Percentiles rank a stretch among this genome's conserved stretches.
phyloP scores from a whole-genome alignment of 2,888 invertebrate species.

The Metellina segmentata region DNA sequence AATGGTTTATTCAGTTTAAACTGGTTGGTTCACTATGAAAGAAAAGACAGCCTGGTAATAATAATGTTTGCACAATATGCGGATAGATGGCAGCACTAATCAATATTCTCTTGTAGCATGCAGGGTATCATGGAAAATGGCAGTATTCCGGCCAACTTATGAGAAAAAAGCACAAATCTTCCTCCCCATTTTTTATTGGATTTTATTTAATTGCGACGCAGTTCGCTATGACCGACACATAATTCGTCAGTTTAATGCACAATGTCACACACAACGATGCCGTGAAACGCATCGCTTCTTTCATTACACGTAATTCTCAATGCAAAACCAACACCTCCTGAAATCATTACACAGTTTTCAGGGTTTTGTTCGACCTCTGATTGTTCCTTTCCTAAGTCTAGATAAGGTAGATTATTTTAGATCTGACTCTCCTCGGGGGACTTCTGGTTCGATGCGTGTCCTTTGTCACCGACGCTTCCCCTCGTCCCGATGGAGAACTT shows the following conservation, averaged over 20 bases:
- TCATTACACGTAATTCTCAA: neutral
- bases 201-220: neutral
- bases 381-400: no score
- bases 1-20: no score
- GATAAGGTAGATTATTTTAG: conserved; percentile 13
- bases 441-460: conserved; percentile 58
- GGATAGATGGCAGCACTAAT: conserved; percentile 49
- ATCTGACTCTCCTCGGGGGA: conserved; percentile 73
- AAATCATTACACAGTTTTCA: neutral
- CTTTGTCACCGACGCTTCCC: conserved; percentile 67
- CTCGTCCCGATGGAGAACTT: conserved; percentile 64
- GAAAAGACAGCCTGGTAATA: neutral
- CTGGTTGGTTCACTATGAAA: neutral
- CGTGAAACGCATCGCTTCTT: no score
- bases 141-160: neutral
- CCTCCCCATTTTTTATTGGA: neutral
- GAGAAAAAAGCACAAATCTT: neutral
- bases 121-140: neutral
- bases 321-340: neutral
- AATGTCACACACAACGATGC: no score
- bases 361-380: neutral
- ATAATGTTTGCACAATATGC: neutral
- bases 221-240: neutral
- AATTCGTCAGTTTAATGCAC: neutral
- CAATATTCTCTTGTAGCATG: neutral